Percentiles rank a stretch among this genome's conserved stretches.
These are phyloP conservation scores for Psittacula derbiana DNA, from an alignment of 2,797 vertebrate species.

Conservation along the genomic window DNA sequence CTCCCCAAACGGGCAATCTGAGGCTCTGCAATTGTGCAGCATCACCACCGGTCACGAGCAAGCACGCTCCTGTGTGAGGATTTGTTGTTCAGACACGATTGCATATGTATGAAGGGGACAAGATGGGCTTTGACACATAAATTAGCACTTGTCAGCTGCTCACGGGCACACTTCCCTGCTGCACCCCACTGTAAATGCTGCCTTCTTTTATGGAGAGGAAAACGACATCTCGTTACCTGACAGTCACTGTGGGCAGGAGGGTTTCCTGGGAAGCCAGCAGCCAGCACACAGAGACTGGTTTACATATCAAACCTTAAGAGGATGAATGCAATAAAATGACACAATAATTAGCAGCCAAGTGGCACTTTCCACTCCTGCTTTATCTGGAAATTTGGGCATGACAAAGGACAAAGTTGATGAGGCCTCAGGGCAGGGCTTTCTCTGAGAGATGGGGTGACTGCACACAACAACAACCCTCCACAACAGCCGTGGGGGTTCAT, in stretches of 20 bases:
- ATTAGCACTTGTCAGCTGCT: slow-evolving; percentile 71
- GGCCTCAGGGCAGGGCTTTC: not conserved
- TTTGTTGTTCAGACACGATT: slow-evolving; percentile 47
- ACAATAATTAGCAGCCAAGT: slow-evolving; percentile 33
- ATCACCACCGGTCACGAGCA: not conserved
- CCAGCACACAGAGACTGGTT: not conserved
- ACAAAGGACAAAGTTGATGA: not conserved
- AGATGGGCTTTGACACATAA: slow-evolving; percentile 72
- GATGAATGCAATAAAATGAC: slow-evolving; percentile 3
- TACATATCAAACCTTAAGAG: not conserved
- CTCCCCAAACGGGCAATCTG: not conserved
- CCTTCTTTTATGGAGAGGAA: slow-evolving; percentile 13
- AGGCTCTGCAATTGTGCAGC: not conserved
- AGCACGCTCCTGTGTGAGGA: not conserved
- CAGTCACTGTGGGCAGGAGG: not conserved
- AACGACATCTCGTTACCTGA: slow-evolving; percentile 1
- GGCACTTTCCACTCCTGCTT: not conserved
- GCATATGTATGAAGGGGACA: slow-evolving; percentile 71
- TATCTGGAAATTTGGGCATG: slow-evolving; percentile 9
- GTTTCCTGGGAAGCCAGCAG: not conserved
- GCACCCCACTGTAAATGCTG: slow-evolving; percentile 44
- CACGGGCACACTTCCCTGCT: slow-evolving; percentile 49
- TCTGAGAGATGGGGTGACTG: not conserved
- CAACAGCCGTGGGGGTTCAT: not conserved
- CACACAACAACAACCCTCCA: not conserved